Evolutionary conservation across 2,797 vertebrate species (phyloP), one percentile per base, ranked within the genome.

Genomic region (Labroides dimidiatus): DNA sequence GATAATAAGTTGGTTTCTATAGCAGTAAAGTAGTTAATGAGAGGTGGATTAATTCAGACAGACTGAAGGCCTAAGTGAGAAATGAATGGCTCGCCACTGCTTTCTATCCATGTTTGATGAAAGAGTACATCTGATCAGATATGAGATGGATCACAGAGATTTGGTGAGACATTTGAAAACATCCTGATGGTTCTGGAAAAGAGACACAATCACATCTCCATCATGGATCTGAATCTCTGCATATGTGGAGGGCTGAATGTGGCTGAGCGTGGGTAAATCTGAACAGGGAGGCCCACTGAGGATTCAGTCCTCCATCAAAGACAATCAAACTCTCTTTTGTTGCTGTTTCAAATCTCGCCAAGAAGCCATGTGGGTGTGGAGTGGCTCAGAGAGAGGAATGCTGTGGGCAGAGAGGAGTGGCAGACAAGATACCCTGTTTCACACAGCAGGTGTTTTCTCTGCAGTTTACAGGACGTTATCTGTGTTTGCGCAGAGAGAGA

Each of bases 351-450:
- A 62, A 81, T 80, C 77, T 78, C 62, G 67, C 80, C 56, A 41
- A 80, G 82, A 83, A 73, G 54, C 33, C 75, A 84, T 71, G 91
- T 84, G 72, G 89, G 91, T 50, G 88, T 85, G 75, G 6, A 55
- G 64, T 81, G 82, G 74, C 75, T 81, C 57, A 15, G 76, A 84
- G 80, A 66, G 11, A 43, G 59, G 75, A 87, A 84, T 82, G 86
- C 68, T 65, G 89, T 72, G 74, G 80, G 61, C 62, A 49, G 64
- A 69, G 65, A 77, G 65, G 53, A 48, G 54, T 37, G 8, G 63
- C 86, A 80, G 77, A 87, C 33, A 54, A 68, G 78, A 71, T 74
- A 64, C 75, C 51, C 48, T 75, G 56, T 62, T 73, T 75, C 78
- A 74, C 66, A 85, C 81, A 63, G 68, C 24, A 43, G 73, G 74